Percentiles rank a stretch among this genome's conserved stretches.
phyloP scores from a whole-genome alignment of 2,888 invertebrate genomes.

The Escarpia spicata region DNA sequence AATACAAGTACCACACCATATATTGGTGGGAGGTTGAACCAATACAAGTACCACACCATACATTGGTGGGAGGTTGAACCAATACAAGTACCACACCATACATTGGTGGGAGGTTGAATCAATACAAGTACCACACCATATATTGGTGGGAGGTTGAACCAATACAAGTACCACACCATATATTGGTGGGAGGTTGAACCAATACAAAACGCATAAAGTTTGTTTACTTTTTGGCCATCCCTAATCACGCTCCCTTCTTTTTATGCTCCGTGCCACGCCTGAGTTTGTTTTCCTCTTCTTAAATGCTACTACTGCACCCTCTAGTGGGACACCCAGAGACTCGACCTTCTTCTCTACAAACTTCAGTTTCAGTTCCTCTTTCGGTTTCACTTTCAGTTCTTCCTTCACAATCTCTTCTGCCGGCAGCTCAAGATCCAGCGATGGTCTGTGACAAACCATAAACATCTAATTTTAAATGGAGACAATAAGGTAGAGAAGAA shows the following conservation, averaged over 20 bases:
- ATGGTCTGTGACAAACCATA: neutral
- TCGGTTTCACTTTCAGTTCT: neutral
- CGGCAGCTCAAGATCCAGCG: neutral
- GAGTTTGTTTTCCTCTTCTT: slow-evolving; percentile 6
- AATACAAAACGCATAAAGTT: no score
- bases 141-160: no score
- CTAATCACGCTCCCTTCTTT: neutral
- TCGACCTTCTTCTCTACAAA: slow-evolving; percentile 7
- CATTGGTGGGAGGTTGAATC: no score
- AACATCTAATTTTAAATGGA: neutral
- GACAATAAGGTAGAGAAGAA: neutral
- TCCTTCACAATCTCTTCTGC: neutral
- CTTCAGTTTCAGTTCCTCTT: neutral
- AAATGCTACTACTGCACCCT: neutral
- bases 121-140: no score
- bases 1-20: no score
- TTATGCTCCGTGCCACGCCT: neutral
- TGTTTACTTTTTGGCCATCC: neutral
- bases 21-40: no score
- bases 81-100: no score
- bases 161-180: no score
- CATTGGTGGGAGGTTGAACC: no score
- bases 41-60: no score
- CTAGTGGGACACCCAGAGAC: neutral
- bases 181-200: no score